Evolutionary conservation across 2,113 vertebrate species (phyloP).

Genomic region (Edolisoma coerulescens): DNA sequence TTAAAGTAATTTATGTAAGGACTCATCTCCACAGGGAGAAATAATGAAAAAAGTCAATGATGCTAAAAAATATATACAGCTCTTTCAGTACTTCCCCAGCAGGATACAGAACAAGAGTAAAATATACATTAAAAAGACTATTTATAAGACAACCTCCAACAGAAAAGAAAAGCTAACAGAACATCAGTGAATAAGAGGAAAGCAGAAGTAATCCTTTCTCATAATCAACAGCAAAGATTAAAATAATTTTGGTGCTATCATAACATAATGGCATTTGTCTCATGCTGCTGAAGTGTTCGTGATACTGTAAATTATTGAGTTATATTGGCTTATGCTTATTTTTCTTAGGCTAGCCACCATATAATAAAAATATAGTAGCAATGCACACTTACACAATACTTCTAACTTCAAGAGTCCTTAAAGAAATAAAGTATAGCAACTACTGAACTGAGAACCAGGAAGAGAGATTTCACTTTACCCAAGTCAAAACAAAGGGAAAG

Average conservation of each 20-base stretch:
- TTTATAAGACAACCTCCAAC: neutral
- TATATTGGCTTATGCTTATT: neutral
- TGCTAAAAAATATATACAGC: constrained; percentile 4
- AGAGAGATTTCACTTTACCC: neutral
- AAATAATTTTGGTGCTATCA: neutral
- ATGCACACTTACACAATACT: neutral
- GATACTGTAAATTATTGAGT: neutral
- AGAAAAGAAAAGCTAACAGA: neutral
- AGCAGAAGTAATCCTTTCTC: neutral
- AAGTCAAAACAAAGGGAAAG: neutral
- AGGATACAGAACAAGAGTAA: constrained; percentile 19
- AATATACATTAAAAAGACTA: constrained; percentile 9
- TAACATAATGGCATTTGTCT: neutral
- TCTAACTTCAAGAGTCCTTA: neutral
- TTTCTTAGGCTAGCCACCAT: neutral
- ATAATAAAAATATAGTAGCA: neutral
- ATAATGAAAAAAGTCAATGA: constrained; percentile 40
- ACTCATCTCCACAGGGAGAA: constrained; percentile 7
- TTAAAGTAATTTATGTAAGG: constrained; percentile 40
- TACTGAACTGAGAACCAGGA: neutral
- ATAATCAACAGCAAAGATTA: neutral
- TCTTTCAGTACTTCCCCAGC: neutral
- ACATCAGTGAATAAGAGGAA: neutral
- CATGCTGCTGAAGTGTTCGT: neutral
- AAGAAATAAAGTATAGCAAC: neutral